These are phyloP conservation scores for Ellobius talpinus DNA, from an alignment of 2,113 vertebrate genomes.

Conservation along the genomic window DNA sequence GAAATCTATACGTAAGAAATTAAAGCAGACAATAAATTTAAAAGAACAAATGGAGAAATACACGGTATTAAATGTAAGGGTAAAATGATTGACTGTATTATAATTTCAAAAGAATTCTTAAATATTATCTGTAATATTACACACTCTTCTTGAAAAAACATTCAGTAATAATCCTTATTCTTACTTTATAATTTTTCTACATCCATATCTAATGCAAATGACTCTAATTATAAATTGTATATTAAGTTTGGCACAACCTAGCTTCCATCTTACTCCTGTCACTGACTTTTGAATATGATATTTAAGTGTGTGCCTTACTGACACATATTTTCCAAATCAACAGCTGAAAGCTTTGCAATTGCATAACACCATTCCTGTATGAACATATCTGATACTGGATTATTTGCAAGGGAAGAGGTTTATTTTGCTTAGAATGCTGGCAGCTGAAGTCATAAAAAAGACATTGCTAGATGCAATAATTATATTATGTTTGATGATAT, in stretches of 20 bases:
- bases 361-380: neutral
- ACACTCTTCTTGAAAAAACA: neutral
- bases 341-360: neutral
- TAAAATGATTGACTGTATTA: neutral
- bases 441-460: neutral
- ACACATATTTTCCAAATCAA: neutral
- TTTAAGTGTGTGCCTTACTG: neutral
- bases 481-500: neutral
- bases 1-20: neutral
- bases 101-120: neutral
- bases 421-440: neutral
- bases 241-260: neutral
- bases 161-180: neutral
- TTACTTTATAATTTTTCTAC: neutral
- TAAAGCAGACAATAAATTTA: neutral
- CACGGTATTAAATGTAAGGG: neutral
- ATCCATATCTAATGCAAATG: neutral
- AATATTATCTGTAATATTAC: neutral
- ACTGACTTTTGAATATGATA: neutral
- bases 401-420: neutral
- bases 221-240: neutral
- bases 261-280: neutral
- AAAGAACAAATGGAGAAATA: neutral
- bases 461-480: neutral
- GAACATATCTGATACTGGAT: neutral